Conservation (phyloP, 1,140 invertebrate species). For the Lepidurus arcticus region DNA sequence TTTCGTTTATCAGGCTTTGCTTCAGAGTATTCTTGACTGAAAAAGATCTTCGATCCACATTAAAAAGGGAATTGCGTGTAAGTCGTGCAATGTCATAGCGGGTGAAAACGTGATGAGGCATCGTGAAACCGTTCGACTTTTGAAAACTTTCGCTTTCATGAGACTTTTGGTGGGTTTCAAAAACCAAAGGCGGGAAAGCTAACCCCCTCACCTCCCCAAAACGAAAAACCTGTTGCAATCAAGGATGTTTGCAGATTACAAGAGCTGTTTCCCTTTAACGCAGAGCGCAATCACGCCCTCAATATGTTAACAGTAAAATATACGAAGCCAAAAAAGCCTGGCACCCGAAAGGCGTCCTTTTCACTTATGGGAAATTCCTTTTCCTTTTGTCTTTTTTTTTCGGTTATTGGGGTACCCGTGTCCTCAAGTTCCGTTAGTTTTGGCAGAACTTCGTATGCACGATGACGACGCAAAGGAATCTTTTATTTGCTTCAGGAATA, state of each 20-base stretch:
- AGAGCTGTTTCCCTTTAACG: neutral
- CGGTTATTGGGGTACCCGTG: neutral
- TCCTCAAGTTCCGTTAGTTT: constrained; percentile 13
- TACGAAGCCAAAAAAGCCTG: neutral
- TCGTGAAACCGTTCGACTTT: neutral
- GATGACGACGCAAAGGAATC: neutral
- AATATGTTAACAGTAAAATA: constrained; percentile 1
- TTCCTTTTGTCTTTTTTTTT: neutral
- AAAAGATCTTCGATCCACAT: neutral
- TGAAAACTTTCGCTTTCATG: neutral
- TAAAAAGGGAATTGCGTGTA: constrained; percentile 3
- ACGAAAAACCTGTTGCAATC: constrained; percentile 8
- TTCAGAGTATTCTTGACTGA: no score
- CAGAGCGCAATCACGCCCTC: constrained; percentile 1
- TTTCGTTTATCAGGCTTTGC: neutral
- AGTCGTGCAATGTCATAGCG: constrained; percentile 14
- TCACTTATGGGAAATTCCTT: constrained; percentile 22
- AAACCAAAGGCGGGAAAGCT: neutral
- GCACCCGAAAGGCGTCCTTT: neutral
- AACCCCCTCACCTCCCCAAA: neutral
- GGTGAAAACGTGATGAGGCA: constrained; percentile 18
- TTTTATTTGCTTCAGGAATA: neutral
- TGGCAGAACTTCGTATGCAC: neutral
- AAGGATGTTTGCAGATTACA: constrained; percentile 19
- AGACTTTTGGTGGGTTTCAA: neutral